phyloP scores from a whole-genome alignment of 2,797 vertebrate species.

The Apogon hyalosoma region DNA sequence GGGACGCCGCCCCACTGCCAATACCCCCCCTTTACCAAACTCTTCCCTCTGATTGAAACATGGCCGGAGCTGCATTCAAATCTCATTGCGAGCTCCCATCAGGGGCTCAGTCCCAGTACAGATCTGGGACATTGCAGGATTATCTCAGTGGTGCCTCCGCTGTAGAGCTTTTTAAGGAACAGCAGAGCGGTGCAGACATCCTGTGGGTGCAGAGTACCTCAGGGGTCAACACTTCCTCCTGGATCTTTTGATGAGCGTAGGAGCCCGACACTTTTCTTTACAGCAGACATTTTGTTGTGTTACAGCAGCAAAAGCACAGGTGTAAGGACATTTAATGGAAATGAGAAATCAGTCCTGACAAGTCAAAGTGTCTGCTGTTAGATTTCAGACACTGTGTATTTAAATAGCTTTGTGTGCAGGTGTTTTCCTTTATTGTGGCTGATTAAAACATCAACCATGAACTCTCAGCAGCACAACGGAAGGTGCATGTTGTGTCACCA shows the following conservation, averaged over 20 bases:
- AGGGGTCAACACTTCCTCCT: conserved; percentile 40
- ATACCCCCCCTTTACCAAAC: conserved; percentile 38
- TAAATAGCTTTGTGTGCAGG: background rate
- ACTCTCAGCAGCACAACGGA: no score
- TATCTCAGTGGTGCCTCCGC: conserved; percentile 64
- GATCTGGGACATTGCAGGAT: conserved; percentile 79
- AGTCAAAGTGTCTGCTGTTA: conserved; percentile 5
- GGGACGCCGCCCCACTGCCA: conserved; percentile 35
- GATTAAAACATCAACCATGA: background rate
- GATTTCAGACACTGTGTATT: background rate
- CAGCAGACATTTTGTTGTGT: conserved; percentile 9
- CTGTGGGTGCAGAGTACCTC: conserved; percentile 41
- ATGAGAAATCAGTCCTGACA: background rate
- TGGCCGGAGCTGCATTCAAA: conserved; percentile 46
- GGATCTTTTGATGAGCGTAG: conserved; percentile 6
- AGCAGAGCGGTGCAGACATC: conserved; percentile 37
- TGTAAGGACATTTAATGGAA: conserved; percentile 19
- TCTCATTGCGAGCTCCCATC: conserved; percentile 59
- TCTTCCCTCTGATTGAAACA: conserved; percentile 43
- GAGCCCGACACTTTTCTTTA: background rate
- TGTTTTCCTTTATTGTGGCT: background rate
- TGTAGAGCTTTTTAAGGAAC: conserved; percentile 51
- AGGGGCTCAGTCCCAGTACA: conserved; percentile 66
- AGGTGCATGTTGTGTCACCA: no score
- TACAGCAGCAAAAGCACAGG: conserved; percentile 14